These are phyloP conservation scores for Oryzias celebensis DNA, from an alignment of 2,113 vertebrate genomes.

Conservation along the genomic window DNA sequence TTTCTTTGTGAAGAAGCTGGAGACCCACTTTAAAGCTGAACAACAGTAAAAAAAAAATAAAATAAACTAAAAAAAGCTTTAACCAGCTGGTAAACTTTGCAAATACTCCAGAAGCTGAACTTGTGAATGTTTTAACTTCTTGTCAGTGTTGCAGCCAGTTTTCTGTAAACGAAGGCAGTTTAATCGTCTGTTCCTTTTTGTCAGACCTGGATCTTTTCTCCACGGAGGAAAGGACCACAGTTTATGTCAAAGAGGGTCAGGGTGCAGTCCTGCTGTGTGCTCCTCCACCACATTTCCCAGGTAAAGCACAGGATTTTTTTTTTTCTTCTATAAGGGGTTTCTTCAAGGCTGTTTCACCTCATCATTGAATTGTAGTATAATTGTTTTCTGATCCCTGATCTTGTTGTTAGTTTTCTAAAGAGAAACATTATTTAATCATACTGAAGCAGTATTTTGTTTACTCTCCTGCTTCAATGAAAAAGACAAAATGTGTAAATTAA, in stretches of 20 bases:
- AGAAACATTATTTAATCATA: too few species aligned
- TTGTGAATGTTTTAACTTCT: slow-evolving; percentile 18
- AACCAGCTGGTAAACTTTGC: slow-evolving; percentile 29
- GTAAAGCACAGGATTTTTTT: slow-evolving; percentile 62
- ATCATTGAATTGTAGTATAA: background rate
- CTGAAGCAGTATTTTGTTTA: too few species aligned
- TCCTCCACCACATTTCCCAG: slow-evolving; percentile 90
- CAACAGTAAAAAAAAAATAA: slow-evolving; percentile 11
- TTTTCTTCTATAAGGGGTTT: background rate
- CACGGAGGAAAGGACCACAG: slow-evolving; percentile 88
- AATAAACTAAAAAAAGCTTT: slow-evolving; percentile 10
- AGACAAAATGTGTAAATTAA: too few species aligned
- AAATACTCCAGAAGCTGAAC: slow-evolving; percentile 25
- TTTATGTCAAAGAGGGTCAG: slow-evolving; percentile 88
- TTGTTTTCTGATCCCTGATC: background rate
- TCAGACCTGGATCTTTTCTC: slow-evolving; percentile 93
- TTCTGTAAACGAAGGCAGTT: background rate
- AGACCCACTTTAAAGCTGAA: slow-evolving; percentile 9
- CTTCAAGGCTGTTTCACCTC: background rate
- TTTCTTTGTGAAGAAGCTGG: background rate
- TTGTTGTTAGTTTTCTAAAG: too few species aligned
- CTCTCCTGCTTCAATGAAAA: too few species aligned
- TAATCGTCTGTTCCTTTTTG: slow-evolving; percentile 23
- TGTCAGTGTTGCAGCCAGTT: background rate
- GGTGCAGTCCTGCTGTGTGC: slow-evolving; percentile 92